Evolutionary conservation across 1,140 invertebrate genomes (phyloP), one percentile per base, ranked within the genome.

Genomic region (Drosophila athabasca): DNA sequence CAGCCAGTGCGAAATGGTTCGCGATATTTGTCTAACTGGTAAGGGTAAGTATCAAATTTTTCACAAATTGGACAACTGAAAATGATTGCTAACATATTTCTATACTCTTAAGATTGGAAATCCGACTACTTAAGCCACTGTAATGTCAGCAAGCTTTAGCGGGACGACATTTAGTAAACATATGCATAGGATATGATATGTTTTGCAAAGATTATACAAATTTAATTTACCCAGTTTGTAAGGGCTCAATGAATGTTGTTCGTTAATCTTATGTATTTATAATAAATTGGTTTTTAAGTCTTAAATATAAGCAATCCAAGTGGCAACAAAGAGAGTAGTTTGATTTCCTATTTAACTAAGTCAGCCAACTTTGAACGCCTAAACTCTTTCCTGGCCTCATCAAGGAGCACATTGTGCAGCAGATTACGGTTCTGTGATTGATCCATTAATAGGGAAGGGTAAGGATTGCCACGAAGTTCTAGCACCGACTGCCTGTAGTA

Each of bases 401-500:
- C 95, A 57, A 96, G 90, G 6, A 96, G 79, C 19, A 96, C 92
- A 91, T 96, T 96, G 79, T 95, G 95, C 59, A 96, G 93, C n/a
- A 95, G 91, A 88, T 93, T 93, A 72, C 93, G 93, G 80, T 95
- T 95, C 41, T 92, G 92, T 26, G 82, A 76, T 44, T 92, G 91
- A 83, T 94, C 93, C 9, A 92, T 92, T n/a, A 89, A 68, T 24
- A 96, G 83, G 5, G 93, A 77, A 39, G 95, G 95, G 80, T 93
- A 96, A 4, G 95, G 94, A 92, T 95, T 94, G 91, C 96, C 96
- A 93, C 94, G 94, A 3, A 98, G 92, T 93, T 98, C 97, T 53
- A 98, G 91, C 53, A 98, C 93, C 43, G 94, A 94, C 81, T 92
- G 93, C 57, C 93, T 92, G 24, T 93, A 92, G 62, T 91, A 80